Percentiles rank a stretch among this genome's conserved stretches.
phyloP scores from a whole-genome alignment of 2,797 vertebrate species.

The Vespertilio murinus region DNA sequence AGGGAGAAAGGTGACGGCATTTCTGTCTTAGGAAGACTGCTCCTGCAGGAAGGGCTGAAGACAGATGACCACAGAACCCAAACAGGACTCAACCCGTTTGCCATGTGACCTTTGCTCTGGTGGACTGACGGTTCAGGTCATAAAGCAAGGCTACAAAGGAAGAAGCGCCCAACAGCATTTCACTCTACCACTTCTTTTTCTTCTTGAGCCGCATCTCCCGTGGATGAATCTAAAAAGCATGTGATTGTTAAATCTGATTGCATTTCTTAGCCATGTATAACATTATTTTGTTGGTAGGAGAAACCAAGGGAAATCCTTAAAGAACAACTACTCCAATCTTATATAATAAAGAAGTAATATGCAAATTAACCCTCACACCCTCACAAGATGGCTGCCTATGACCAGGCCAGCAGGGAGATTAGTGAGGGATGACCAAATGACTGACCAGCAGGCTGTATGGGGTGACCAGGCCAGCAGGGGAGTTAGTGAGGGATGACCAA shows the following conservation, averaged over 20 bases:
- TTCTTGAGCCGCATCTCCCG: neutral
- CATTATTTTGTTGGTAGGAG: neutral
- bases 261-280: neutral
- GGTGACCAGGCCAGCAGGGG: no score
- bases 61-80: fast-evolving
- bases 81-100: fast-evolving
- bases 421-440: no score
- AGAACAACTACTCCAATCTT: neutral
- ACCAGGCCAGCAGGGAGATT: no score
- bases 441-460: no score
- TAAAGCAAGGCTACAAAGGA: neutral
- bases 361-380: no score
- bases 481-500: no score
- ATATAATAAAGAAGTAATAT: no score
- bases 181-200: neutral
- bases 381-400: no score
- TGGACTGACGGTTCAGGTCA: neutral
- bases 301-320: neutral
- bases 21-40: fast-evolving
- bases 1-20: neutral
- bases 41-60: neutral
- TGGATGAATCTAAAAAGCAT: neutral
- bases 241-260: neutral
- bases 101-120: neutral
- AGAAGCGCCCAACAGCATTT: fast-evolving